A percentile compares a stretch with the other conserved stretches of the same genome.
Conservation (phyloP, 2,113 vertebrate genomes). For the Deroptyus accipitrinus region DNA sequence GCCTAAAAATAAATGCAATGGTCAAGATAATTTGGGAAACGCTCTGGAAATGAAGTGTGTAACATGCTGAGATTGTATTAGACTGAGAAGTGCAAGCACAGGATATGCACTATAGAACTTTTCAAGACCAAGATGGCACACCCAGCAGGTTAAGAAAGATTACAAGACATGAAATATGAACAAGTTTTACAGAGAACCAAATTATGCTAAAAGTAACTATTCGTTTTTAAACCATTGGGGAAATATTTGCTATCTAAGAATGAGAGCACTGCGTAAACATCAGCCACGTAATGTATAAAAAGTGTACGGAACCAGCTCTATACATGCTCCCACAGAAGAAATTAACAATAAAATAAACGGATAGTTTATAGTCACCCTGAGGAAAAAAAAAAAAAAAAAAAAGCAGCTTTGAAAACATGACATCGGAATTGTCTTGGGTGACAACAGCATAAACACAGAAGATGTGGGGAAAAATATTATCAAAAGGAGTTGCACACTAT, state of each 20-base stretch:
- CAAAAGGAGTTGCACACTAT: neutral
- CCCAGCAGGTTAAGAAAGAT: neutral
- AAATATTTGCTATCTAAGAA: neutral
- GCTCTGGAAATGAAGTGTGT: neutral
- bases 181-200: neutral
- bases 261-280: neutral
- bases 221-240: neutral
- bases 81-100: neutral
- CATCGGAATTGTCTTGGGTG: neutral
- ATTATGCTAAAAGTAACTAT: neutral
- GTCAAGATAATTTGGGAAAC: neutral
- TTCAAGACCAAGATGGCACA: neutral
- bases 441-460: neutral
- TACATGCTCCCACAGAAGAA: neutral
- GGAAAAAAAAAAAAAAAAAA: neutral
- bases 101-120: neutral
- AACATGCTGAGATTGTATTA: neutral
- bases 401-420: neutral
- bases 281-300: neutral
- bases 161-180: neutral
- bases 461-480: neutral
- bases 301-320: neutral
- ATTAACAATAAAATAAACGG: neutral
- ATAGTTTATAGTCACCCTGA: neutral
- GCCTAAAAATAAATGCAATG: neutral